Evolutionary conservation across 2,888 invertebrate species (phyloP), one percentile per base, ranked within the genome.

Genomic region (Lepidochrysops patricia): DNA sequence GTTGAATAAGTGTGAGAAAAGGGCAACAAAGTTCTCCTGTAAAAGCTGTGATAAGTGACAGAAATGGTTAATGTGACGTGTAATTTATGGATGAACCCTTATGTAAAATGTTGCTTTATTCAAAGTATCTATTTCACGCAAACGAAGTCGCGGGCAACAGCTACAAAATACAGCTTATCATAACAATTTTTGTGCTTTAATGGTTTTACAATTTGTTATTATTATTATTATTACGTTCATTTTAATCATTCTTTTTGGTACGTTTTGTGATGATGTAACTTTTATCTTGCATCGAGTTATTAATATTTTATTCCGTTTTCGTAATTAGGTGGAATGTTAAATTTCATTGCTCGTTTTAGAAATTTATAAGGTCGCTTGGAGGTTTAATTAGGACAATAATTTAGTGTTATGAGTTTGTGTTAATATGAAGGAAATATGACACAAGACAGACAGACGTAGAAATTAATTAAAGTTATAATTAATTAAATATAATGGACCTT

Each of bases 291-390:
- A 32, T 54, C 26, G 9, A 27, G 54, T 54, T 29, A 54, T 54
- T 32, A 54, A 54, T 29, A 54, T 54, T 32, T 29, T 52, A 32
- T 29, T 29, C 29, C 29, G 54, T 54, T 54, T 13, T 19, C 54
- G 29, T 54, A 54, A 54, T 54, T 54, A 54, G 27, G 2, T 29
- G 29, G 13, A 54, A 54, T 32, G 54, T 54, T 54, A 32, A 29
- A 54, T 54, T 54, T 54, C 29, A 54, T 54, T 29, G 54, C 32
- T 15, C 15, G 54, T 54, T 29, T 32, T 54, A 54, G 27, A 54
- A 32, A 54, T 54, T 54, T 54, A 54, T 54, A 54, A 9, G 29
- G 29, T 29, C 54, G 32, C 54, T 54, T 29, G 29, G 32, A 32
- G 54, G 54, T 54, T 15, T 29, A 54, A 54, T 54, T 54, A 54